Evolutionary conservation across 2,797 vertebrate species (phyloP).

Genomic region (Tolypeutes matacus): DNA sequence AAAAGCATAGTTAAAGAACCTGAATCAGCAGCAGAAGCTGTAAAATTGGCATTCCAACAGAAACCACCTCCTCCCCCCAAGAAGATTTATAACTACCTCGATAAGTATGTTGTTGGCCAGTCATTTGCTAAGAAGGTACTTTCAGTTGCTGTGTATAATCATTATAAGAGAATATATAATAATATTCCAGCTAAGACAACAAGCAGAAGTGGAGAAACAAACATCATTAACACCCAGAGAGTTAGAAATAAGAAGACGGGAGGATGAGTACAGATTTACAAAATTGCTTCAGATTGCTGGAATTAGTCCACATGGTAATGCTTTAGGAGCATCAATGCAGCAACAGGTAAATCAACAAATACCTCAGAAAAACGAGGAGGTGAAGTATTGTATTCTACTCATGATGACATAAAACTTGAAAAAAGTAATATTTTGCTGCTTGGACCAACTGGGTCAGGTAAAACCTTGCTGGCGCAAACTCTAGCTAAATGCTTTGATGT

Average conservation of each 20-base stretch:
- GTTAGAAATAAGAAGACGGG: no score
- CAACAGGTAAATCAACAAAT: slow-evolving; percentile 96
- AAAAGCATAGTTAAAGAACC: slow-evolving; percentile 97
- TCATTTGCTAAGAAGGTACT: slow-evolving; percentile 99
- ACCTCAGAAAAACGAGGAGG: slow-evolving; percentile 96
- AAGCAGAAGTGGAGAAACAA: slow-evolving; percentile 96
- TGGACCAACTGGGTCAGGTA: slow-evolving; percentile 99
- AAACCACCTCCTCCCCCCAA: slow-evolving; percentile 98
- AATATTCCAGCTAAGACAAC: slow-evolving; percentile 97
- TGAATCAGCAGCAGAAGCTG: slow-evolving; percentile 96
- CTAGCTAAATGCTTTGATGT: slow-evolving; percentile 98
- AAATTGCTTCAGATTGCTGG: slow-evolving; percentile 98
- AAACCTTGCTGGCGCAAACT: slow-evolving; percentile 98
- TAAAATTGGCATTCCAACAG: slow-evolving; percentile 97
- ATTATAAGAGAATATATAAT: slow-evolving; percentile 99
- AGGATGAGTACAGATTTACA: no score
- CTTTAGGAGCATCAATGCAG: slow-evolving; percentile 97
- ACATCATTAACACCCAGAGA: slow-evolving; percentile 95
- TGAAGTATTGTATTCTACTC: slow-evolving; percentile 95
- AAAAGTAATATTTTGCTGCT: slow-evolving; percentile 99
- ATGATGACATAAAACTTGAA: slow-evolving; percentile 96
- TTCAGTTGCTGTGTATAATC: slow-evolving; percentile 98
- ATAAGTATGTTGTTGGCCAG: slow-evolving; percentile 98
- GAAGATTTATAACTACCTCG: slow-evolving; percentile 99
- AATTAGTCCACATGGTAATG: slow-evolving; percentile 97